Conservation (phyloP, 2,888 invertebrate species). For the Phengaris alcon region DNA sequence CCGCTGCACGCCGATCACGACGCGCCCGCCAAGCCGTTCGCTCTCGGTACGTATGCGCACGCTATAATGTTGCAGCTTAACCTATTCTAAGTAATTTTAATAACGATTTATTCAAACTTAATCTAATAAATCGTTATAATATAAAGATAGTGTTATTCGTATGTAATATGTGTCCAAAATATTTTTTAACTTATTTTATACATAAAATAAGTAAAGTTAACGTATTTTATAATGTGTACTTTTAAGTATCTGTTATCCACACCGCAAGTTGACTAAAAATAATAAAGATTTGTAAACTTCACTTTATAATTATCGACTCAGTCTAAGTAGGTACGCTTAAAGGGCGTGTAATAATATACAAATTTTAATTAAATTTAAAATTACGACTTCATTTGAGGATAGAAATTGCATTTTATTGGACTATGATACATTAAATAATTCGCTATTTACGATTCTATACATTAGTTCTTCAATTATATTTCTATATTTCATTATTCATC, state of each 20-base stretch:
- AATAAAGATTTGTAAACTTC: no score
- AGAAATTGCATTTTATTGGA: no score
- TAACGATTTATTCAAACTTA: background rate
- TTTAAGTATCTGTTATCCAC: no score
- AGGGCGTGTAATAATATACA: no score
- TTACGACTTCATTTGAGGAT: no score
- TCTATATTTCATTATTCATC: background rate
- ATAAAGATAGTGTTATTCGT: background rate
- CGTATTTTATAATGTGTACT: background rate
- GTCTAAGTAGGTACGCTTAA: no score
- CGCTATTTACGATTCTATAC: no score
- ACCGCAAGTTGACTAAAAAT: no score
- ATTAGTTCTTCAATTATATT: background rate
- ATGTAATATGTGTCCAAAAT: background rate
- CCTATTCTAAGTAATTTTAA: background rate
- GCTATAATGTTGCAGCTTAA: background rate
- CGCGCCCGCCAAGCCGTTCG: slow-evolving; percentile 87
- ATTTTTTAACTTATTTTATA: background rate
- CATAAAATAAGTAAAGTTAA: no score
- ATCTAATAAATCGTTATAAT: background rate
- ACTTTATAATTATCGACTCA: no score
- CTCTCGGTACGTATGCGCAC: slow-evolving; percentile 84
- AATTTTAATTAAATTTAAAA: no score
- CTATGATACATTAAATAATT: no score
- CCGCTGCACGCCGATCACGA: slow-evolving; percentile 76